Conservation (phyloP, 2,888 invertebrate species). For the Lochmaea capreae region DNA sequence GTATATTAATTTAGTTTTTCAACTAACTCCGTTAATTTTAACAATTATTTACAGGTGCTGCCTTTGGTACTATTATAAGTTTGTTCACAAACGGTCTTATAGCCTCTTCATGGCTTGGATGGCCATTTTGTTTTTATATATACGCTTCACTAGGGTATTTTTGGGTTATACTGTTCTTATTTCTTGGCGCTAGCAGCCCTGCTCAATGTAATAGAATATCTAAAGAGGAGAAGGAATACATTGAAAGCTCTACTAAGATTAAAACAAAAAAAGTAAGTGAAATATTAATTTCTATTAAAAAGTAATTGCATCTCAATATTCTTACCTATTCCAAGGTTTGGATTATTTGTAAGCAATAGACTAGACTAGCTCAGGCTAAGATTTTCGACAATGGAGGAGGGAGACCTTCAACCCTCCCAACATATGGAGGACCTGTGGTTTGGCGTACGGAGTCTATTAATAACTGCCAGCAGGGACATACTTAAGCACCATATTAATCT, state of each 20-base stretch:
- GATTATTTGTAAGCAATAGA: no score
- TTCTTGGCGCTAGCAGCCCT: conserved; percentile 75
- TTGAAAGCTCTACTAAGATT: conserved; percentile 51
- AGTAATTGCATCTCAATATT: neutral
- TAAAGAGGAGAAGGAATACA: conserved; percentile 67
- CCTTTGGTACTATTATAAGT: conserved; percentile 81
- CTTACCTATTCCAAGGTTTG: neutral
- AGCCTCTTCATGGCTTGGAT: conserved; percentile 74
- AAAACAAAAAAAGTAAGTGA: conserved; percentile 21
- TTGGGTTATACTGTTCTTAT: conserved; percentile 71
- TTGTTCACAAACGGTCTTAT: conserved; percentile 77
- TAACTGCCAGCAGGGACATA: no score
- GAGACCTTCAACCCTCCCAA: no score
- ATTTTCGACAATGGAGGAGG: no score
- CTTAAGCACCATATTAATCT: no score
- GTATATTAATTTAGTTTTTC: no score
- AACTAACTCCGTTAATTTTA: no score
- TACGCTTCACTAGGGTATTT: conserved; percentile 72
- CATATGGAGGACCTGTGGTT: no score
- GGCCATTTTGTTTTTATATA: conserved; percentile 81
- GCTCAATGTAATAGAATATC: conserved; percentile 71
- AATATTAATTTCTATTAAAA: neutral
- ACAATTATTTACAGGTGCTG: conserved; percentile 69
- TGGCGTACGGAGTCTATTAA: no score
- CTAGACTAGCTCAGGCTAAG: no score